A percentile compares a stretch with the other conserved stretches of the same genome.
These are phyloP conservation scores for Philotrypesis tridentata DNA, from an alignment of 1,140 invertebrate species.

Conservation along the genomic window DNA sequence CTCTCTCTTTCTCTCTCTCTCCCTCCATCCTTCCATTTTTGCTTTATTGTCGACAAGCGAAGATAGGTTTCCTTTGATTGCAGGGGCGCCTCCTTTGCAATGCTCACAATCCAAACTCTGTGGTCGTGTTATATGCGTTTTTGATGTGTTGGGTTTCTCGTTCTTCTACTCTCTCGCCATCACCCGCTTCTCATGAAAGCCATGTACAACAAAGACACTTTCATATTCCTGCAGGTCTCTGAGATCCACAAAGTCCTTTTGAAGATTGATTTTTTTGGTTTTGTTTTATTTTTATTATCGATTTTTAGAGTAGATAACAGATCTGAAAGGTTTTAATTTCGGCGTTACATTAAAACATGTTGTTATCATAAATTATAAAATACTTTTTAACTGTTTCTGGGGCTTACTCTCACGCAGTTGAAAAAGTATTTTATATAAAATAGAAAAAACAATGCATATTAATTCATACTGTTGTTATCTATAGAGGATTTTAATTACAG, in stretches of 20 bases:
- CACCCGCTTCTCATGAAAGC: neutral
- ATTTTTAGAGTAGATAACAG: no score
- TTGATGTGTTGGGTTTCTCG: conserved; percentile 4
- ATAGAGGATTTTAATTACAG: no score
- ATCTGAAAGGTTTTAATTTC: no score
- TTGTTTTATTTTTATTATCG: no score
- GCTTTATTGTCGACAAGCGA: conserved; percentile 54
- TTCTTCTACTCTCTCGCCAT: neutral
- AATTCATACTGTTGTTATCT: no score
- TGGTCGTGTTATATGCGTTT: neutral
- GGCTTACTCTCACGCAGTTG: no score
- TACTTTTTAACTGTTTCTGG: no score
- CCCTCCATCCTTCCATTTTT: neutral
- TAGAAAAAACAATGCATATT: no score
- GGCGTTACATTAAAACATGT: no score
- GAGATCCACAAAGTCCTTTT: neutral
- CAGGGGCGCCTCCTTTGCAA: neutral
- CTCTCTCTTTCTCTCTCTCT: no score
- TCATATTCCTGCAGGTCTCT: neutral
- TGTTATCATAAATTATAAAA: no score
- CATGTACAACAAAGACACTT: conserved; percentile 9
- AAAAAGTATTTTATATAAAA: no score
- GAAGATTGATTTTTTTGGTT: neutral
- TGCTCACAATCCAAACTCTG: neutral
- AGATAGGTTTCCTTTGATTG: conserved; percentile 64